A percentile compares a stretch with the other conserved stretches of the same genome.
Conservation (phyloP, 1,140 invertebrate genomes). For the Drosophila mauritiana region DNA sequence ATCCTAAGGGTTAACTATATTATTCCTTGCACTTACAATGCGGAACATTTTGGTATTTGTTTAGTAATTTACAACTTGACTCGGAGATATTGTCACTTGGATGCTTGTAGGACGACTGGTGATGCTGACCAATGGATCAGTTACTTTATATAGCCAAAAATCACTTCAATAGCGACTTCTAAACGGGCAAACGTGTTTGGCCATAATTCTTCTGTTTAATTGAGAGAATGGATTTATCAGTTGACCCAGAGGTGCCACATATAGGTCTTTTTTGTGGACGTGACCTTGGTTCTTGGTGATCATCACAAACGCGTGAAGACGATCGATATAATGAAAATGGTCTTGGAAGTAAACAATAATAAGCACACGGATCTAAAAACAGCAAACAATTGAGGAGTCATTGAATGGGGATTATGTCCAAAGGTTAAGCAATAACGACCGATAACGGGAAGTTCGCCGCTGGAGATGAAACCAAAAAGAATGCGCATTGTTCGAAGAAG, state of each 20-base stretch:
- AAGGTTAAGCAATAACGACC: slow-evolving; percentile 25
- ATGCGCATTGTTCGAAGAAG: slow-evolving; percentile 14
- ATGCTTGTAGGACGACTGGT: slow-evolving; percentile 25
- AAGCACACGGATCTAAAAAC: slow-evolving; percentile 3
- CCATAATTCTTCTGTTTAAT: slow-evolving; percentile 41
- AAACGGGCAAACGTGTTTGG: slow-evolving; percentile 12
- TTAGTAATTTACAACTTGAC: not conserved
- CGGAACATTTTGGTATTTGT: slow-evolving; percentile 40
- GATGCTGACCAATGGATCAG: slow-evolving; percentile 10
- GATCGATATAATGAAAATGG: slow-evolving; percentile 36
- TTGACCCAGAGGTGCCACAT: slow-evolving; percentile 28
- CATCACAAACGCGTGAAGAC: slow-evolving; percentile 27
- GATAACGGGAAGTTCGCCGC: slow-evolving; percentile 25
- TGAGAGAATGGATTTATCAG: slow-evolving; percentile 38
- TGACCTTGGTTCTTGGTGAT: slow-evolving; percentile 39
- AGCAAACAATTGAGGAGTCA: slow-evolving; percentile 23
- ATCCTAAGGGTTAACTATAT: not conserved
- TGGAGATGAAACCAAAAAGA: slow-evolving; percentile 20
- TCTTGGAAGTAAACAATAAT: slow-evolving; percentile 23
- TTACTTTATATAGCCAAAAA: slow-evolving; percentile 7
- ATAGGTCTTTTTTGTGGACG: slow-evolving; percentile 17
- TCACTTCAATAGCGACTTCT: not conserved
- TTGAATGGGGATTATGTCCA: slow-evolving; percentile 43
- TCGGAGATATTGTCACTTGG: slow-evolving; percentile 12
- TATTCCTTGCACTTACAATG: slow-evolving; percentile 27